phyloP scores from a whole-genome alignment of 2,797 vertebrate species.

The Fistularia tabacaria region DNA sequence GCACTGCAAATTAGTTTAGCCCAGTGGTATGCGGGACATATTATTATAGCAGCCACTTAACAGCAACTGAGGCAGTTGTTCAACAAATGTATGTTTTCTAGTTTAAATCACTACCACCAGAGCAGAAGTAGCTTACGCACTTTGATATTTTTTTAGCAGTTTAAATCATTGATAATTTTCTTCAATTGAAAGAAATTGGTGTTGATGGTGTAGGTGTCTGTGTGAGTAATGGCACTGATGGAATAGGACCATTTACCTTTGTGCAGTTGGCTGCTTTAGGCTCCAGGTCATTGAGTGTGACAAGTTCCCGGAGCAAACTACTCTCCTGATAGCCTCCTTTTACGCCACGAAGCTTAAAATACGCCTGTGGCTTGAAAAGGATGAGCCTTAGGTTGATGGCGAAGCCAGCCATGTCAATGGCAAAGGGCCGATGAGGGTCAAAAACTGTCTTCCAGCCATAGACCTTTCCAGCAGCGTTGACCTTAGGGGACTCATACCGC shows the following conservation, averaged over 20 bases:
- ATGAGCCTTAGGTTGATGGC: constrained; percentile 94
- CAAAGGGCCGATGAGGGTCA: constrained; percentile 95
- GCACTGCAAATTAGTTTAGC: no score
- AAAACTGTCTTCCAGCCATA: constrained; percentile 98
- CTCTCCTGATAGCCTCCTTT: constrained; percentile 99
- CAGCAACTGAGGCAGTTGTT: no score
- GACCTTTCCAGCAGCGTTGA: constrained; percentile 94
- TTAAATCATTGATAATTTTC: no score
- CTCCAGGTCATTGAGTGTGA: constrained; percentile 93
- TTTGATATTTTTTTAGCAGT: no score
- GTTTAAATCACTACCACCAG: no score
- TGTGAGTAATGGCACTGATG: no score
- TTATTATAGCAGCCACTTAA: no score
- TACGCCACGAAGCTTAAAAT: constrained; percentile 95
- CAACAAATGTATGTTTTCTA: no score
- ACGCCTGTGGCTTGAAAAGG: constrained; percentile 93
- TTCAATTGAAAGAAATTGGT: no score
- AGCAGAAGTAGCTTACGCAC: no score
- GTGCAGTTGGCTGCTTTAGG: constrained; percentile 99
- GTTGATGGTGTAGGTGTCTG: no score
- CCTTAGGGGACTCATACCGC: constrained; percentile 93
- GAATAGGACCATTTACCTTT: constrained; percentile 78
- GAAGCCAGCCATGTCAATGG: constrained; percentile 99
- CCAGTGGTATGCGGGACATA: no score
- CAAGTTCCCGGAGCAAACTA: constrained; percentile 93